Evolutionary conservation across 2,113 vertebrate genomes (phyloP), one percentile per base, ranked within the genome.

Genomic region (Grammomys dolichurus): DNA sequence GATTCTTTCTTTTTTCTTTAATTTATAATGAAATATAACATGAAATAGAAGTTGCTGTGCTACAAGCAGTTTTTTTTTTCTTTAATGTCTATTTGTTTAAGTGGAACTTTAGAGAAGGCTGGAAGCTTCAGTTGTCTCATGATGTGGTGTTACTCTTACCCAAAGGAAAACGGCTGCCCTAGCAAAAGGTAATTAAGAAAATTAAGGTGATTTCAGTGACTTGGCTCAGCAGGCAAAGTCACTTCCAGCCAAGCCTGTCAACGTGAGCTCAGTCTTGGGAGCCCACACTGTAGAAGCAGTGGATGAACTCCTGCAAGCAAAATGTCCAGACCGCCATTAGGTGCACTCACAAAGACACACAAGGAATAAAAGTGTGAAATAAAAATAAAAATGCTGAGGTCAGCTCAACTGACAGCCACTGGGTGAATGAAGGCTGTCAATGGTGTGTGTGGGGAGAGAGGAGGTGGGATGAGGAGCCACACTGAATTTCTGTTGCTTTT

Each of bases 1-100:
- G 72, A 22, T 73, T 22, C 7, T n/a, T 20, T 40, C n/a, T 20
- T 65, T 10, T 28, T 28, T 28, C 63, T 26, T 65, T n/a, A 36
- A 93, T 92, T 80, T 76, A 17, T 76, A 33, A 31, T 67, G 5
- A 96, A 73, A 19, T 93, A 60, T 43, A 94, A 43, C 1, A 16
- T 89, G 82, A 60, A 75, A 24, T 75, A 48, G 28, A 69, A 69
- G 36, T 82, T 77, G 36, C 19, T 54, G 60, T 24, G 33, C 85
- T 28, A 5, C 33, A 73, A 31, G 0, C 78, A 3, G 65, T 2
- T 86, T 16, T 20, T 3, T 17, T 43, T 65, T 20, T 86, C 31
- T 96, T 80, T 72, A 80, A 76, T 46, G 19, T 10, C 2, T 1
- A 9, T 43, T 33, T 82, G 1, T 56, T 24, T 7, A 17, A 85